These are phyloP conservation scores for Ecliptopera silaceata DNA, from an alignment of 2,888 invertebrate species.

Conservation along the genomic window DNA sequence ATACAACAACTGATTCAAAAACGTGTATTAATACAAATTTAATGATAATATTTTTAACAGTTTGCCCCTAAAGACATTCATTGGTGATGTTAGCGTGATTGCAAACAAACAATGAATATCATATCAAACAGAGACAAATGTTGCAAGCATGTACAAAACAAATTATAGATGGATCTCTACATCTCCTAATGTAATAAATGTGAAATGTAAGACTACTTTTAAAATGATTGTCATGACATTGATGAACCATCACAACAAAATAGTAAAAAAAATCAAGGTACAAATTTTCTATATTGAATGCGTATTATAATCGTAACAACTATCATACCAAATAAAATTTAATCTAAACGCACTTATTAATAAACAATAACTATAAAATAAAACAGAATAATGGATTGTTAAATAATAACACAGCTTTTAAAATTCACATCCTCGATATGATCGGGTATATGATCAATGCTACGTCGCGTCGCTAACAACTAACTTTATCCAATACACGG, in stretches of 20 bases:
- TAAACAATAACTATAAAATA: constrained; percentile 82
- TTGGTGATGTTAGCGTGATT: constrained; percentile 70
- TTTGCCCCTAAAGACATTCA: constrained; percentile 61
- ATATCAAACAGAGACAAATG: constrained; percentile 65
- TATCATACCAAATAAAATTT: constrained; percentile 80
- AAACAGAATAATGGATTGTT: constrained; percentile 82
- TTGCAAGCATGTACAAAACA: constrained; percentile 58
- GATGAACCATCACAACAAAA: constrained; percentile 69
- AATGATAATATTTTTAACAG: constrained; percentile 33
- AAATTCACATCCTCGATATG: constrained; percentile 68
- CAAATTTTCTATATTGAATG: constrained; percentile 74
- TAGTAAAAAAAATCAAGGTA: constrained; percentile 80
- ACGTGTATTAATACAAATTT: constrained; percentile 45
- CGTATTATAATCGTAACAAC: constrained; percentile 68
- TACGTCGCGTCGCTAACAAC: constrained; percentile 55
- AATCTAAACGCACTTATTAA: constrained; percentile 79
- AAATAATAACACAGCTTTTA: constrained; percentile 81
- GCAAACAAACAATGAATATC: constrained; percentile 76
- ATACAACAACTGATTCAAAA: constrained; percentile 61
- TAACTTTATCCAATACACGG: constrained; percentile 24
- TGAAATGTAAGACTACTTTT: constrained; percentile 48
- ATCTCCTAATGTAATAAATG: constrained; percentile 37
- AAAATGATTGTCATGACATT: constrained; percentile 71
- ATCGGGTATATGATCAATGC: constrained; percentile 70
- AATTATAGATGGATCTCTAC: constrained; percentile 42